phyloP scores from a whole-genome alignment of 64 coral and sea anemone genomes.

The Dendronephthya gigantea region DNA sequence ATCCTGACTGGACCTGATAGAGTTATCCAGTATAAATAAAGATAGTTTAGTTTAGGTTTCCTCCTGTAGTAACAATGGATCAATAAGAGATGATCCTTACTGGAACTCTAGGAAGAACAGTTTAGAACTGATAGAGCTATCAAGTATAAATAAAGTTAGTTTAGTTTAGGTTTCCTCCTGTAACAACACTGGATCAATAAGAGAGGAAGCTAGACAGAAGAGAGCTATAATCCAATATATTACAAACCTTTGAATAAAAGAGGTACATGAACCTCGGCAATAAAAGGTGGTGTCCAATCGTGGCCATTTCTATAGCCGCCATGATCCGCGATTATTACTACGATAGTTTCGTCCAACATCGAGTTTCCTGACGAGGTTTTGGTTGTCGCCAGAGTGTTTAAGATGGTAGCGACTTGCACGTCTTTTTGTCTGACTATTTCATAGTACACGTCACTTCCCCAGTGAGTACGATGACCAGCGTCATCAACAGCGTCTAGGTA shows the following conservation, averaged over 20 bases:
- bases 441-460: neutral
- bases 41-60: too few species aligned
- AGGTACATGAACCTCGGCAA: neutral
- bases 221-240: too few species aligned
- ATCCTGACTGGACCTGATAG: too few species aligned
- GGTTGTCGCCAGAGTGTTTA: neutral
- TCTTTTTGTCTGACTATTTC: conserved; percentile 1
- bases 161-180: too few species aligned
- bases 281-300: neutral
- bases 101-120: too few species aligned
- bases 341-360: neutral
- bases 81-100: too few species aligned
- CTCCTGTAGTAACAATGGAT: too few species aligned
- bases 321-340: neutral
- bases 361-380: neutral
- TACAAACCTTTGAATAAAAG: neutral
- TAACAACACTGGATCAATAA: too few species aligned
- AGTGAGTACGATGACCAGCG: neutral
- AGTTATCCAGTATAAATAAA: too few species aligned
- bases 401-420: neutral
- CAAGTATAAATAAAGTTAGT: too few species aligned
- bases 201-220: too few species aligned
- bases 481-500: neutral
- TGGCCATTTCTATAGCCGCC: neutral
- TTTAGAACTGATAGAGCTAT: too few species aligned